phyloP scores from a whole-genome alignment of 1,140 invertebrate genomes.

The Temnothorax curvispinosus region DNA sequence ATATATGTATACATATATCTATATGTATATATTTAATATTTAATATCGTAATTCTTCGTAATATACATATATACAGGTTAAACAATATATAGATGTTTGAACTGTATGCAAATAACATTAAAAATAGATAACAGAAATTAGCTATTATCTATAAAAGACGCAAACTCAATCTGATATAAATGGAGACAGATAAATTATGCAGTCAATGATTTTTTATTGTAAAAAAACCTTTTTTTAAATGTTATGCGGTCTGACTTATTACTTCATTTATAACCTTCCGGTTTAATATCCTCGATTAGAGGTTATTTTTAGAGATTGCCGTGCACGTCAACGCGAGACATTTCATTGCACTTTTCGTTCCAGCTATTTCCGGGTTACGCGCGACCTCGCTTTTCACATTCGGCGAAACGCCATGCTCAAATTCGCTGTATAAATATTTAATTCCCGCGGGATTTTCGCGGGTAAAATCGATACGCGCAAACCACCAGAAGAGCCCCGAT shows the following conservation, averaged over 20 bases:
- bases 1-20: no score
- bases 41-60: no score
- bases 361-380: slow-evolving; percentile 32
- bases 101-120: neutral
- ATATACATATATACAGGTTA: no score
- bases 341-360: slow-evolving; percentile 59
- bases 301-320: slow-evolving; percentile 41
- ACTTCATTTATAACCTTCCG: neutral
- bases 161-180: neutral
- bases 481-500: slow-evolving; percentile 19
- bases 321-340: slow-evolving; percentile 47
- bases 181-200: neutral
- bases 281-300: slow-evolving; percentile 36
- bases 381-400: slow-evolving; percentile 44
- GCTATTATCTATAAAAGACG: neutral
- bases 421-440: slow-evolving; percentile 69
- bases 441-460: slow-evolving; percentile 57
- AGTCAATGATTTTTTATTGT: neutral
- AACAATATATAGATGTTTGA: neutral
- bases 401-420: slow-evolving; percentile 28
- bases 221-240: neutral
- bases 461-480: slow-evolving; percentile 52
- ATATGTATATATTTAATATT: no score
- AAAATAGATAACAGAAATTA: neutral
- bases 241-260: neutral